Evolutionary conservation across 1,140 invertebrate species (phyloP), one percentile per base, ranked within the genome.

Genomic region (Odontomachus brunneus): DNA sequence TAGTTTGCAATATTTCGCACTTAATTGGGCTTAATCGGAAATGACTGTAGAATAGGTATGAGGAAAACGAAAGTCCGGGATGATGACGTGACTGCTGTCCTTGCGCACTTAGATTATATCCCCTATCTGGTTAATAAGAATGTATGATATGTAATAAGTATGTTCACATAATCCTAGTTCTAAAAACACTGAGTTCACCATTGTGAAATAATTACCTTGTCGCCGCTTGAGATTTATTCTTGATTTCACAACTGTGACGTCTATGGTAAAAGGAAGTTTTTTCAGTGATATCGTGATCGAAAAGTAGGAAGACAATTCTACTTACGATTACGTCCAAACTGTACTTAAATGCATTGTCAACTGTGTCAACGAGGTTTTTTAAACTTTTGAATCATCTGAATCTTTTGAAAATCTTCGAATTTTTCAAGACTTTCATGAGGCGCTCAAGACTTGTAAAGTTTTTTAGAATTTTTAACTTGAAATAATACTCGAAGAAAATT

Each of bases 101-200:
- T 80, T 80, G 75, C 14, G 17, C 14, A 11, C 7, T 19, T 80
- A 38, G 17, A 78, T 78, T 78, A 78, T 78, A 78, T 57, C 17
- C n/a, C 38, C 9, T 44, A 44, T 26, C 44, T 55, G n/a, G 53
- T 69, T 48, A 29, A 11, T 19, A 11, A 44, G 12, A 38, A n/a
- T n/a, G n/a, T n/a, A n/a, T n/a, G n/a, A n/a, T n/a, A n/a, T n/a
- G n/a, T n/a, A n/a, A n/a, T n/a, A n/a, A 78, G 5, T 51, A 26
- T 67, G 0, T 9, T 15, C 22, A 48, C 33, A 19, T 26, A 17
- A 44, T 69, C 17, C 19, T n/a, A 11, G 14, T 63, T 53, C 9
- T 44, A 78, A 57, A n/a, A n/a, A n/a, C n/a, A n/a, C n/a, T 26
- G 22, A 67, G 51, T 57, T 78, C 3, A 12, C 63, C 19, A 3